Conservation (phyloP, 2,113 vertebrate genomes). For the Pteruthius melanotis region DNA sequence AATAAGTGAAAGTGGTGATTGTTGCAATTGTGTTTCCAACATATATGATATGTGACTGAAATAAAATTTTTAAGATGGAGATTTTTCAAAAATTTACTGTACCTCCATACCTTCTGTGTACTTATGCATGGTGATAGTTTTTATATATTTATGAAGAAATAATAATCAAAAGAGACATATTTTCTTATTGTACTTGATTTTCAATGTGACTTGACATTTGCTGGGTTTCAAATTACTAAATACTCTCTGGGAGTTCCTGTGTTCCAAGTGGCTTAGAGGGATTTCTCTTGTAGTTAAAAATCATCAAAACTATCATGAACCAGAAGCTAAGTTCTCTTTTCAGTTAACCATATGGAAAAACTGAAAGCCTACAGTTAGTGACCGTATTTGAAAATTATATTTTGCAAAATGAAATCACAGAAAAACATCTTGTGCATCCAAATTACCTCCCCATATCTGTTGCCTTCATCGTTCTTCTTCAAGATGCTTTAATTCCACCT, state of each 20-base stretch:
- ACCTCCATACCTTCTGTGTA: background rate
- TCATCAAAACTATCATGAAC: background rate
- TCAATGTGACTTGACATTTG: background rate
- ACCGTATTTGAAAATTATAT: background rate
- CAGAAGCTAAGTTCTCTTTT: background rate
- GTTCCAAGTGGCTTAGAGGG: fast-evolving
- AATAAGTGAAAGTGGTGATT: background rate
- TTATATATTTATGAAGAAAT: background rate
- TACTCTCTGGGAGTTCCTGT: background rate
- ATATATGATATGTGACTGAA: background rate
- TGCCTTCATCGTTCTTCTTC: background rate
- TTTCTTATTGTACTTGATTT: background rate
- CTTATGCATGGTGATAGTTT: background rate
- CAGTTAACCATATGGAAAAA: background rate
- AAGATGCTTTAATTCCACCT: background rate
- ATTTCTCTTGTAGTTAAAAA: background rate
- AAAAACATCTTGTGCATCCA: background rate
- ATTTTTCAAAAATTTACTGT: background rate
- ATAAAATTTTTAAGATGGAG: background rate
- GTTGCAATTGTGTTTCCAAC: background rate
- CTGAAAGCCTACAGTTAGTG: background rate
- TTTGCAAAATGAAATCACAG: background rate
- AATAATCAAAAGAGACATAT: background rate
- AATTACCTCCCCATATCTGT: background rate
- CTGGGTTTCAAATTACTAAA: background rate